A percentile compares a stretch with the other conserved stretches of the same genome.
These are phyloP conservation scores for Tenthredo mesomela DNA, from an alignment of 2,888 invertebrate genomes.

Conservation along the genomic window DNA sequence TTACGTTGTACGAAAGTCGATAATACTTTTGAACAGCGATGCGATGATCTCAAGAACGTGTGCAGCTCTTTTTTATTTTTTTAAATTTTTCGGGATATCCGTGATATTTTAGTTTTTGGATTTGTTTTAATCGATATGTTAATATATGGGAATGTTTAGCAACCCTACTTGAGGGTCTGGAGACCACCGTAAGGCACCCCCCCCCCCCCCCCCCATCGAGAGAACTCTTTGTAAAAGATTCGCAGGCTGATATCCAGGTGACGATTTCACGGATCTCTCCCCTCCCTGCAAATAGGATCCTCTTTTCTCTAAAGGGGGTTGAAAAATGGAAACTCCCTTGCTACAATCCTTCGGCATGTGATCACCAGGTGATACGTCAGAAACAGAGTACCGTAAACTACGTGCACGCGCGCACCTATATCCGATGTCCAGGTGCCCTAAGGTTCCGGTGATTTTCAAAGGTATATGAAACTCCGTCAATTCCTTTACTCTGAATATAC, in stretches of 20 bases:
- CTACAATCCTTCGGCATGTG: slow-evolving; percentile 49
- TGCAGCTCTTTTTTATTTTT: neutral
- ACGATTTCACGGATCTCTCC: slow-evolving; percentile 39
- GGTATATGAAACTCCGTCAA: slow-evolving; percentile 23
- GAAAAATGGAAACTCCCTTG: slow-evolving; percentile 31
- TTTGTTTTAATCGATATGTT: neutral
- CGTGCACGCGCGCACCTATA: slow-evolving; percentile 36
- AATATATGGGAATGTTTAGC: neutral
- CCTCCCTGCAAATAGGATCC: slow-evolving; percentile 27
- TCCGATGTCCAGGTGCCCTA: slow-evolving; percentile 40
- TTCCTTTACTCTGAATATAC: slow-evolving; percentile 16
- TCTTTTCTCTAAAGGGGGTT: slow-evolving; percentile 11
- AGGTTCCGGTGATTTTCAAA: slow-evolving; percentile 39
- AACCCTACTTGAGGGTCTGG: slow-evolving; percentile 15
- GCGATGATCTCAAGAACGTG: neutral
- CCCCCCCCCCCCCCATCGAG: neutral
- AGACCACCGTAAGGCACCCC: neutral
- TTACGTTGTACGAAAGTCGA: neutral
- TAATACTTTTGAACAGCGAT: neutral
- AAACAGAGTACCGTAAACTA: slow-evolving; percentile 37
- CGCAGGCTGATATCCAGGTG: slow-evolving; percentile 51
- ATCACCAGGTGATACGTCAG: slow-evolving; percentile 48
- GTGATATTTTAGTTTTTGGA: neutral
- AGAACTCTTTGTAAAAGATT: slow-evolving; percentile 28
- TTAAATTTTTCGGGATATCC: neutral